These are phyloP conservation scores for Myotis myotis DNA, from an alignment of 2,797 vertebrate species.

Conservation along the genomic window DNA sequence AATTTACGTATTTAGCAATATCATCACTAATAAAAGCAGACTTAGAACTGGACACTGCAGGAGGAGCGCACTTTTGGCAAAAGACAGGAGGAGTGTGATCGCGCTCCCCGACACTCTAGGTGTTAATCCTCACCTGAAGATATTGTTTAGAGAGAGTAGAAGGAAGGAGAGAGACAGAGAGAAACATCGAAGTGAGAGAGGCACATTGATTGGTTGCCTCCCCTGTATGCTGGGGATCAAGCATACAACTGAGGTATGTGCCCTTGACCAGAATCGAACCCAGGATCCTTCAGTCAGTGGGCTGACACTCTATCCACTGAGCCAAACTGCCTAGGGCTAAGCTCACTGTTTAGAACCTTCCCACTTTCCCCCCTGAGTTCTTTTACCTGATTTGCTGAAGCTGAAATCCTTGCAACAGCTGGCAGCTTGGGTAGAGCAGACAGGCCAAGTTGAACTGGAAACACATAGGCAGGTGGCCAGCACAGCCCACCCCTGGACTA, in stretches of 20 bases:
- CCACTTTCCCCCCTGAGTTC: neutral
- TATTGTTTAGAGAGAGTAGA: neutral
- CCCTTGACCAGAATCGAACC: too few species aligned
- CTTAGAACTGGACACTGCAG: too few species aligned
- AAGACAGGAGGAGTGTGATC: too few species aligned
- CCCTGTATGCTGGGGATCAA: too few species aligned
- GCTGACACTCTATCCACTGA: too few species aligned
- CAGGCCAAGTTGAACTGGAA: neutral
- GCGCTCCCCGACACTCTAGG: too few species aligned
- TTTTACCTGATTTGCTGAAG: neutral
- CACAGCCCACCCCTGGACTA: neutral
- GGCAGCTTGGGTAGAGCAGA: neutral
- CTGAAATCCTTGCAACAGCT: neutral
- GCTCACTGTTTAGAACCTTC: neutral
- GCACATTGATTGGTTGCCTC: neutral
- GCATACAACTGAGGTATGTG: too few species aligned
- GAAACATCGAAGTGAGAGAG: neutral
- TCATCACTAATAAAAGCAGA: too few species aligned
- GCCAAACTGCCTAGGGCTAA: too few species aligned
- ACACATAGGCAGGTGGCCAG: neutral
- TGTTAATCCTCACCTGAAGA: neutral
- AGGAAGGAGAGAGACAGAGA: neutral
- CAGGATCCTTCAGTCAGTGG: too few species aligned
- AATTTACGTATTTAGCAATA: too few species aligned
- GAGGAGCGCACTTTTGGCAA: too few species aligned